These are phyloP conservation scores for Anhinga anhinga DNA, from an alignment of 2,113 vertebrate genomes.

Conservation along the genomic window DNA sequence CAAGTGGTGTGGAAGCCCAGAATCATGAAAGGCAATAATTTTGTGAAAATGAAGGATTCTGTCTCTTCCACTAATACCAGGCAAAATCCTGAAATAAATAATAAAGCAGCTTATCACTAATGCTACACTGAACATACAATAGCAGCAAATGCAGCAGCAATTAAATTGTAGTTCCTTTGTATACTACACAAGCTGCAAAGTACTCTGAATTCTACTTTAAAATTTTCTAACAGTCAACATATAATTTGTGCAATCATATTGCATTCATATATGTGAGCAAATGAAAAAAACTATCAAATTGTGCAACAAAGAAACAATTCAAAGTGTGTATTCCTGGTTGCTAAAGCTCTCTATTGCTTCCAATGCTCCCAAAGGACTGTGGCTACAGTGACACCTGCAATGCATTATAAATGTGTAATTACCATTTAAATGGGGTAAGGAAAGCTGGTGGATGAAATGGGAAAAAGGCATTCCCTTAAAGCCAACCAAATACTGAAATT, in stretches of 20 bases:
- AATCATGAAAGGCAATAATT: not conserved
- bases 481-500: slow-evolving; percentile 63
- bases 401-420: slow-evolving; percentile 77
- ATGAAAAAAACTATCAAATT: slow-evolving; percentile 50
- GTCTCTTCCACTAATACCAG: not conserved
- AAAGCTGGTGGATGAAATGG: slow-evolving; percentile 60
- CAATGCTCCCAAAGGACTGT: slow-evolving; percentile 53
- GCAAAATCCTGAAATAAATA: slow-evolving; percentile 10
- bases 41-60: not conserved
- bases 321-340: slow-evolving; percentile 24
- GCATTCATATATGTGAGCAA: slow-evolving; percentile 50
- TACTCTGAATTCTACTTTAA: slow-evolving; percentile 2
- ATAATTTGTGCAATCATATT: slow-evolving; percentile 62
- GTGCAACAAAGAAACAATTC: slow-evolving; percentile 61
- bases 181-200: not conserved
- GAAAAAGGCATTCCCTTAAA: slow-evolving; percentile 61
- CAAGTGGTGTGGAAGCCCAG: not conserved
- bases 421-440: slow-evolving; percentile 73
- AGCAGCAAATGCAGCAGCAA: slow-evolving; percentile 49
- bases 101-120: not conserved
- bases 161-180: slow-evolving; percentile 45
- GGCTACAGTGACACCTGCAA: slow-evolving; percentile 63
- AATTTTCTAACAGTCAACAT: slow-evolving; percentile 37
- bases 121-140: slow-evolving; percentile 18
- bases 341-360: slow-evolving; percentile 48